phyloP scores from a whole-genome alignment of 2,888 invertebrate genomes.

The Catocala nupta region DNA sequence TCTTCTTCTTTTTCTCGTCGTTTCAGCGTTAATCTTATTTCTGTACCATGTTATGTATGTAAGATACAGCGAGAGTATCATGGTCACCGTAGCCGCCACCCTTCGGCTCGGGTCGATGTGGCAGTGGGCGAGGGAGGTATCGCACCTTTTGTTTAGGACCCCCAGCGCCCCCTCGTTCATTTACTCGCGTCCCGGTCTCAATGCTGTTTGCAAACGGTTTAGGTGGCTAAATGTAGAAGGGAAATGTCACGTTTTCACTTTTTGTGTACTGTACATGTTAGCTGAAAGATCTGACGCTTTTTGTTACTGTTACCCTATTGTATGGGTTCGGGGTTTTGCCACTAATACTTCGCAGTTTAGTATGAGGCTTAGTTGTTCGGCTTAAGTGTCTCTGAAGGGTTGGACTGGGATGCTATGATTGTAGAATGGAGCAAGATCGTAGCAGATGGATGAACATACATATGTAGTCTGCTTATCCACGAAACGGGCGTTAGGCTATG shows the following conservation, averaged over 20 bases:
- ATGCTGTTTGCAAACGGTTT: constrained; percentile 85
- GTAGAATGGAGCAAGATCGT: no score
- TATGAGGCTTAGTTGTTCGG: no score
- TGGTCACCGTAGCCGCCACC: constrained; percentile 64
- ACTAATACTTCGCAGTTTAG: no score
- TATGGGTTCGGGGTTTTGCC: background rate
- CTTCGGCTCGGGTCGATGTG: constrained; percentile 73
- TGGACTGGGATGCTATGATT: no score
- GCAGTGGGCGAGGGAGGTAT: constrained; percentile 67
- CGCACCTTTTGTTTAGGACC: constrained; percentile 87
- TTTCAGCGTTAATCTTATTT: no score
- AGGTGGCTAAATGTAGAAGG: constrained; percentile 83
- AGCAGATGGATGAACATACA: no score
- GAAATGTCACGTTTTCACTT: constrained; percentile 85
- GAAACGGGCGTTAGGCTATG: no score
- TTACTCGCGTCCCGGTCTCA: constrained; percentile 78
- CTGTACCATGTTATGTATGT: no score
- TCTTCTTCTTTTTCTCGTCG: no score
- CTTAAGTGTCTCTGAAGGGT: no score
- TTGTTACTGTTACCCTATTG: constrained; percentile 3
- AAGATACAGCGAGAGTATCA: constrained; percentile 15
- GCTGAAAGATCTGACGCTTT: constrained; percentile 4
- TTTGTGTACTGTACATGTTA: constrained; percentile 59
- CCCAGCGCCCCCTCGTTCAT: constrained; percentile 72
- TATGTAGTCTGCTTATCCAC: no score